These are phyloP conservation scores for Halictus rubicundus DNA, from an alignment of 1,140 invertebrate species.

Conservation along the genomic window DNA sequence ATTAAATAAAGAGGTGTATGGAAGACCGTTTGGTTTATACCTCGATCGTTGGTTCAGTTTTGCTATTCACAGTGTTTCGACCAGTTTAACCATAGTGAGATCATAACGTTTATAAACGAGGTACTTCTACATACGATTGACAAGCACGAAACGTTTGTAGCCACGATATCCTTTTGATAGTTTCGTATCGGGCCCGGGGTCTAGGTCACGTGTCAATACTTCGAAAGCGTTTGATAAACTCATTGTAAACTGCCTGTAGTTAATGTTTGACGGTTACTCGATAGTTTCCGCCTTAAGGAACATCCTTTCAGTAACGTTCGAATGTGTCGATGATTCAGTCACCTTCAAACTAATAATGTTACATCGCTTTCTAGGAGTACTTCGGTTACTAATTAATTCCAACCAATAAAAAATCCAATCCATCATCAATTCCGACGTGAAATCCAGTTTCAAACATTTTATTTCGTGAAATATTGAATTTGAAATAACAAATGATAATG, in stretches of 20 bases:
- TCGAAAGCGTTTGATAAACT: constrained; percentile 55
- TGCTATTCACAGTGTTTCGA: too few species aligned
- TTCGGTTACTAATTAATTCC: too few species aligned
- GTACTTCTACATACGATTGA: neutral
- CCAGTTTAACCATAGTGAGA: neutral
- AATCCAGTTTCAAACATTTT: neutral
- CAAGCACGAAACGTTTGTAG: neutral
- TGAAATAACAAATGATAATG: too few species aligned
- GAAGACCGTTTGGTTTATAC: too few species aligned
- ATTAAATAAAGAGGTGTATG: too few species aligned
- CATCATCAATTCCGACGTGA: neutral
- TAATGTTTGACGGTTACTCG: constrained; percentile 60
- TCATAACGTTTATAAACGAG: neutral
- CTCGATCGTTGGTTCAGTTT: too few species aligned
- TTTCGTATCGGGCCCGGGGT: constrained; percentile 43
- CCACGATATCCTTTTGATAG: constrained; percentile 15
- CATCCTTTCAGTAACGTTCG: constrained; percentile 49
- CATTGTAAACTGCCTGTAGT: constrained; percentile 42
- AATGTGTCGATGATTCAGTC: constrained; percentile 30
- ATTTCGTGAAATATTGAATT: too few species aligned
- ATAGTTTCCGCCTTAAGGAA: constrained; percentile 58
- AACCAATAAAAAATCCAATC: too few species aligned
- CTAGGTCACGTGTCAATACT: constrained; percentile 55
- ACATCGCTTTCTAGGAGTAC: neutral
- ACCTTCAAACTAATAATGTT: constrained; percentile 40